Percentiles rank a stretch among this genome's conserved stretches.
Evolutionary conservation across 2,797 vertebrate genomes (phyloP).

Genomic region (Schizopygopsis malacanthus): DNA sequence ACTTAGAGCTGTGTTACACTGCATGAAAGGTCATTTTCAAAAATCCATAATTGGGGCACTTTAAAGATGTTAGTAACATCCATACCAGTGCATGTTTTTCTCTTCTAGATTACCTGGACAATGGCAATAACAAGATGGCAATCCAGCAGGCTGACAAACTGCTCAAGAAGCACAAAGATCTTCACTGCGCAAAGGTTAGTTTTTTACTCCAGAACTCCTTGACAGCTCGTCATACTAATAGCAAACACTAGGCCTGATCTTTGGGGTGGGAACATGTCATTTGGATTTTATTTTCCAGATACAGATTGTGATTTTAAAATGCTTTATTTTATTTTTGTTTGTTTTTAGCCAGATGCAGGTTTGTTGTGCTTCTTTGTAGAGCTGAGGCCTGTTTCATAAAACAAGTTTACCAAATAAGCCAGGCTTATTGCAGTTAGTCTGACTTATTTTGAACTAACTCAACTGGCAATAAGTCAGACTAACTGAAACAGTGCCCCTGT

Average conservation of each 20-base stretch:
- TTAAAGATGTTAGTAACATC: neutral
- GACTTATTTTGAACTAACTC: no score
- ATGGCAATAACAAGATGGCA: constrained; percentile 99
- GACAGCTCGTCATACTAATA: neutral
- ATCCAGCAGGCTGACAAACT: constrained; percentile 98
- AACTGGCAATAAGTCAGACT: no score
- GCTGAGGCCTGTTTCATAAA: no score
- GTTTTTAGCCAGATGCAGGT: neutral
- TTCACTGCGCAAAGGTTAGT: constrained; percentile 96
- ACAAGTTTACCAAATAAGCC: no score
- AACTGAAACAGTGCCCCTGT: no score
- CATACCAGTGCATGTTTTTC: neutral
- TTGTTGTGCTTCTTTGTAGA: neutral
- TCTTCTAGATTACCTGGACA: constrained; percentile 93
- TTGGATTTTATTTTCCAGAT: neutral
- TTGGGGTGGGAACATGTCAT: neutral
- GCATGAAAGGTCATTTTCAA: no score
- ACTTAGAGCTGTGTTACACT: no score
- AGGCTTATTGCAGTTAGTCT: no score
- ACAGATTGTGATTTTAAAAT: no score
- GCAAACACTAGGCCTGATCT: neutral
- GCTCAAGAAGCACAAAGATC: constrained; percentile 97
- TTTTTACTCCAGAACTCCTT: neutral
- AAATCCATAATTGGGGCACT: no score
- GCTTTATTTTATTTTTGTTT: neutral